phyloP scores from a whole-genome alignment of 1,140 invertebrate genomes.

The Achroia grisella region DNA sequence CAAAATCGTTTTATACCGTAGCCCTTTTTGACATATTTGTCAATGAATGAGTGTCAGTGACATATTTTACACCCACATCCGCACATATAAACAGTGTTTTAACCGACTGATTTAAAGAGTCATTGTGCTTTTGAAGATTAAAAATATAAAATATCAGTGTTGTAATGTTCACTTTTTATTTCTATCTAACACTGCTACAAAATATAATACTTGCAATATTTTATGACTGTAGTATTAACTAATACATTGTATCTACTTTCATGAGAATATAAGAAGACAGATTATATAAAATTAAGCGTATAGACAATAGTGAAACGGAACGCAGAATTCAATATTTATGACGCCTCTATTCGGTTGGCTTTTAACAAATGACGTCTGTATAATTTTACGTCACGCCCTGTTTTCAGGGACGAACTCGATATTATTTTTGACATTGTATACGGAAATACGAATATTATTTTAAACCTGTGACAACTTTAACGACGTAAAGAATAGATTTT shows the following conservation, averaged over 20 bases:
- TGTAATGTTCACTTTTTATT: too few relatives aligned
- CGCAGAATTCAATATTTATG: constrained; percentile 27
- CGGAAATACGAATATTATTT: too few relatives aligned
- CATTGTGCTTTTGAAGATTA: neutral
- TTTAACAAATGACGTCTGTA: constrained; percentile 53
- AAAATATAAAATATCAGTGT: neutral
- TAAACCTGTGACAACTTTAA: neutral
- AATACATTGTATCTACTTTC: too few relatives aligned
- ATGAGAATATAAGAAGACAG: too few relatives aligned
- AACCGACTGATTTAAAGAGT: constrained; percentile 15
- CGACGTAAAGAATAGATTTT: constrained; percentile 1
- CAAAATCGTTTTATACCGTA: constrained; percentile 24
- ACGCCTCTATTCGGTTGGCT: constrained; percentile 24
- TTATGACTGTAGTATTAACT: neutral
- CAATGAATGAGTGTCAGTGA: constrained; percentile 50
- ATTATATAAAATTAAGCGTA: too few relatives aligned
- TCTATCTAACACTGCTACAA: neutral
- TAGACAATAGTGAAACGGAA: constrained; percentile 37
- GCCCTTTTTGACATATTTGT: constrained; percentile 60
- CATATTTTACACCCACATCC: constrained; percentile 32
- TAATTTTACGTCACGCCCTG: constrained; percentile 60
- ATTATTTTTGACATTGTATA: constrained; percentile 42
- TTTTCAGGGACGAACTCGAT: constrained; percentile 63
- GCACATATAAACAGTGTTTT: constrained; percentile 25
- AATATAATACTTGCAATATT: neutral